A percentile compares a stretch with the other conserved stretches of the same genome.
phyloP scores from a whole-genome alignment of 2,888 invertebrate species.

The Cryptus viduatorius region DNA sequence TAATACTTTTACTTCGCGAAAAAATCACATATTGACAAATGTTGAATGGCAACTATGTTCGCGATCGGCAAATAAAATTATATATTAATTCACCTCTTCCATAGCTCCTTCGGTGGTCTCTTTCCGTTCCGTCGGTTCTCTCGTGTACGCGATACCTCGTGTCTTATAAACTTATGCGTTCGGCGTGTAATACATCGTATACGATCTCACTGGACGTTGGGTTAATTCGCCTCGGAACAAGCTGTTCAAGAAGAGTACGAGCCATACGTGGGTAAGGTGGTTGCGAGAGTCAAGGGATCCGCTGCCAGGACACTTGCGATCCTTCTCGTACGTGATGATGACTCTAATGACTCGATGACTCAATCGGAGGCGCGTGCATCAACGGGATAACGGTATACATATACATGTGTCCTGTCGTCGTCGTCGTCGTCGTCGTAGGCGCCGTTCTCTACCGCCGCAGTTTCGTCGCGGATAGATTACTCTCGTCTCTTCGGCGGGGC shows the following conservation, averaged over 20 bases:
- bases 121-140: not conserved
- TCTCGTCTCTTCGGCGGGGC: conserved; percentile 31
- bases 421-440: conserved; percentile 17
- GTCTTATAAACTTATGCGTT: not conserved
- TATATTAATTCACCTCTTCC: not conserved
- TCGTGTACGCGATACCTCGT: not conserved
- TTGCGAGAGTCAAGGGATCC: not conserved
- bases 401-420: conserved; percentile 39
- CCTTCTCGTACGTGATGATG: conserved; percentile 58
- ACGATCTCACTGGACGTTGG: not conserved
- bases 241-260: conserved; percentile 2
- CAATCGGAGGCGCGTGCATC: conserved; percentile 74
- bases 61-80: not conserved
- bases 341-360: conserved; percentile 77
- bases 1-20: not conserved
- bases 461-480: conserved; percentile 10
- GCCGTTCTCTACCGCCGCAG: not conserved
- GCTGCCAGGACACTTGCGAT: conserved; percentile 9
- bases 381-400: conserved; percentile 58
- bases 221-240: conserved; percentile 5
- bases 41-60: not conserved
- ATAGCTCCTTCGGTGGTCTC: not conserved
- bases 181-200: not conserved
- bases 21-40: not conserved
- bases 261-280: conserved; percentile 39